Percentiles rank a stretch among this genome's conserved stretches.
These are phyloP conservation scores for Podarcis raffonei DNA, from an alignment of 2,113 vertebrate genomes.

Conservation along the genomic window DNA sequence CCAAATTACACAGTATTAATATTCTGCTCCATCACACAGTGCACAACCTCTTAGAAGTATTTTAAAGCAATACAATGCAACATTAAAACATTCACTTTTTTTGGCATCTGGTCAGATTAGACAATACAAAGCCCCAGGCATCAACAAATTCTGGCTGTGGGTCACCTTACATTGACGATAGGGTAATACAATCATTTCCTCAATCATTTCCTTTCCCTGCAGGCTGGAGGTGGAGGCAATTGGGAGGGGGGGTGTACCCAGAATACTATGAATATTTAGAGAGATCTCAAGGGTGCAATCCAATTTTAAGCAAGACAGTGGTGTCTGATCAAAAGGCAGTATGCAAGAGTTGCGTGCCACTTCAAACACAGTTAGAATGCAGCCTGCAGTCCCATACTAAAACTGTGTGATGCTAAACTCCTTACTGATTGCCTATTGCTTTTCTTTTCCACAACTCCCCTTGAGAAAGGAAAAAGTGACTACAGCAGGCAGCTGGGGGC, in stretches of 20 bases:
- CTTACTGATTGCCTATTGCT: background rate
- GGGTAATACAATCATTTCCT: background rate
- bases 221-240: background rate
- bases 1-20: constrained; percentile 12
- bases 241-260: too few species aligned
- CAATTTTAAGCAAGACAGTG: background rate
- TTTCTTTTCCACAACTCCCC: background rate
- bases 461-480: background rate
- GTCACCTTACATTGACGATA: background rate
- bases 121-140: background rate
- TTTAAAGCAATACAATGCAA: background rate
- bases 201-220: too few species aligned
- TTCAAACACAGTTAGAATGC: background rate
- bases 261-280: background rate
- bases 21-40: constrained; percentile 80
- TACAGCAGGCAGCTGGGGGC: background rate
- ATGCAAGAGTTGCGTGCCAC: too few species aligned
- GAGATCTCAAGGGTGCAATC: background rate
- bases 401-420: background rate
- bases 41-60: constrained; percentile 63
- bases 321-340: background rate
- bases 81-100: background rate
- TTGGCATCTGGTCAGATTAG: background rate
- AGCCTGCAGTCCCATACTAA: background rate
- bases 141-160: background rate